These are phyloP conservation scores for Poeciliopsis turneri DNA, from an alignment of 2,797 vertebrate species.

Conservation along the genomic window DNA sequence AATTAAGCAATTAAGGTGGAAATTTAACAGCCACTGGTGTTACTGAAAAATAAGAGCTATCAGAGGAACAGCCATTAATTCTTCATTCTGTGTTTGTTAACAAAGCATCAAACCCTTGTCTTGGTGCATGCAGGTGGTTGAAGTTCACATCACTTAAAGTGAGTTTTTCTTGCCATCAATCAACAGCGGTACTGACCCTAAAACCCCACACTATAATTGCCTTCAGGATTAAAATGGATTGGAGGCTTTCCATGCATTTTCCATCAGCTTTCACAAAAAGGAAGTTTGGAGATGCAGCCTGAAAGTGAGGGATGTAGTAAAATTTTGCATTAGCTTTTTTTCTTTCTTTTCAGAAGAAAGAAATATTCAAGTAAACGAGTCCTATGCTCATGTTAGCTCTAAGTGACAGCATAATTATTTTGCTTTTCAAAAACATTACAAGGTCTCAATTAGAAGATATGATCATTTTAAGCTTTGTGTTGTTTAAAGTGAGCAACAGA, in stretches of 20 bases:
- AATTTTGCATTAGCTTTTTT: constrained; percentile 52
- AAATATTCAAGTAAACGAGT: constrained; percentile 52
- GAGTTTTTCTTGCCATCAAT: constrained; percentile 80
- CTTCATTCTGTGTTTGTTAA: constrained; percentile 65
- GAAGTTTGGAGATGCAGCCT: constrained; percentile 66
- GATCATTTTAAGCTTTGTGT: constrained; percentile 48
- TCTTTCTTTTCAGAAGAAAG: constrained; percentile 3
- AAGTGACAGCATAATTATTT: neutral
- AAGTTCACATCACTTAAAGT: constrained; percentile 76
- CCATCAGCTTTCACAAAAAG: constrained; percentile 73
- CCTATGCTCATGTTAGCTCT: constrained; percentile 22
- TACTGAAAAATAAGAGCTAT: constrained; percentile 63
- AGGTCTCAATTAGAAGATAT: constrained; percentile 36
- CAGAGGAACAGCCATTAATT: constrained; percentile 62
- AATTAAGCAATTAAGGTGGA: constrained; percentile 57
- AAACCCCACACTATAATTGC: constrained; percentile 82
- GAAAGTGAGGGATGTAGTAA: constrained; percentile 49
- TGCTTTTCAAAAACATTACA: neutral
- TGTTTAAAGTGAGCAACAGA: constrained; percentile 42
- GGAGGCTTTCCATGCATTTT: constrained; percentile 75
- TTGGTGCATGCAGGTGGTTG: constrained; percentile 69
- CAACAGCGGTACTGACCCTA: constrained; percentile 81
- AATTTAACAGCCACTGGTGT: constrained; percentile 59
- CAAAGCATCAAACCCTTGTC: constrained; percentile 65
- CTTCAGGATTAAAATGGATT: constrained; percentile 84